These are phyloP conservation scores for Sibirionetta formosa DNA, from an alignment of 2,797 vertebrate genomes.

Conservation along the genomic window DNA sequence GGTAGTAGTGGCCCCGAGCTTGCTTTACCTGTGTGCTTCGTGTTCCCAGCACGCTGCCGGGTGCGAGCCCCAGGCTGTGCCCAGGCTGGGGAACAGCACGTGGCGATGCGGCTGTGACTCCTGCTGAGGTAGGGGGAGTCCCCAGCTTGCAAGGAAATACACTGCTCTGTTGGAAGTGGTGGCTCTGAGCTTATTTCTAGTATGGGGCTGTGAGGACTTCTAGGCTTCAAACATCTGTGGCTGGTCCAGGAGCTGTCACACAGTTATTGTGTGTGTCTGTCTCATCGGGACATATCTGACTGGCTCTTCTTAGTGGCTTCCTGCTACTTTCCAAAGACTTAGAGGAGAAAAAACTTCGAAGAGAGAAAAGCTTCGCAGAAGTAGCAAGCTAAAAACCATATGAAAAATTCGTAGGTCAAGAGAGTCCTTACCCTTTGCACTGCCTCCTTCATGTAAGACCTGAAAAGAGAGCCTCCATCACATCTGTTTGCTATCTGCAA, in stretches of 20 bases:
- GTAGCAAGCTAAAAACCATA: background rate
- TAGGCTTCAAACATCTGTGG: background rate
- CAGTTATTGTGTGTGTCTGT: background rate
- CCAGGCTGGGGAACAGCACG: background rate
- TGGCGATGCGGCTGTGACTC: background rate
- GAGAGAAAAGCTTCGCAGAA: background rate
- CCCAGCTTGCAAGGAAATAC: background rate
- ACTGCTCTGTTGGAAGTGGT: background rate
- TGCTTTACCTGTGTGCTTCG: fast-evolving
- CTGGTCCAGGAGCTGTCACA: background rate
- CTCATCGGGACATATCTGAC: background rate
- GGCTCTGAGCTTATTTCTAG: background rate
- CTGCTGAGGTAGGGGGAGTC: background rate
- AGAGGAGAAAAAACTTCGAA: background rate
- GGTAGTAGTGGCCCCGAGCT: background rate
- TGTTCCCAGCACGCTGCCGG: fast-evolving
- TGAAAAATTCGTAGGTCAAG: background rate
- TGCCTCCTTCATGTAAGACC: background rate
- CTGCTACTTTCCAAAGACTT: background rate
- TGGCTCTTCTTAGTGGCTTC: background rate
- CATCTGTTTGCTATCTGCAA: conserved; percentile 2
- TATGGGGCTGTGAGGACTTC: background rate
- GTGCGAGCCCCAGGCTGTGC: background rate
- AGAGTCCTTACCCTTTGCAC: background rate
- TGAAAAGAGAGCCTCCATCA: background rate